These are phyloP conservation scores for Luffia ferchaultella DNA, from an alignment of 2,888 invertebrate species.

Conservation along the genomic window DNA sequence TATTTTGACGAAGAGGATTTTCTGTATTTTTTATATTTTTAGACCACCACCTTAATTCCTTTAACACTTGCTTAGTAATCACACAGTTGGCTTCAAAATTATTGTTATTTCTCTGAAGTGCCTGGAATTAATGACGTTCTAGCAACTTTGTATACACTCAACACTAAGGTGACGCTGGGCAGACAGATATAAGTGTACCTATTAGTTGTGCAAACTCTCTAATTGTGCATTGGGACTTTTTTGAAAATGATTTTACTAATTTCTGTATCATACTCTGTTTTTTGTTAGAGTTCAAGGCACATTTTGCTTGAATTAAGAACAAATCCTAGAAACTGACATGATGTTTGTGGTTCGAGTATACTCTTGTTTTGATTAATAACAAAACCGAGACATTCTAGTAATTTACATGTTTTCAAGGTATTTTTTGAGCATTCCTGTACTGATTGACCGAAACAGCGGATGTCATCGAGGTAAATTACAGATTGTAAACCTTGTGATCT, in stretches of 20 bases:
- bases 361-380: no score
- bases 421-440: no score
- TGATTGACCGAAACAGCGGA: no score
- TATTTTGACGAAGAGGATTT: not conserved
- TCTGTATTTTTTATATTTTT: not conserved
- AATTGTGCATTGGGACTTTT: slow-evolving; percentile 2
- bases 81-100: slow-evolving; percentile 4
- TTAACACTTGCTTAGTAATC: not conserved
- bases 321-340: not conserved
- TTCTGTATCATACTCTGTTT: slow-evolving; percentile 1
- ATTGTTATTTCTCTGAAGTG: slow-evolving; percentile 1
- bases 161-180: slow-evolving; percentile 1
- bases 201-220: slow-evolving; percentile 4
- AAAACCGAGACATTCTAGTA: no score
- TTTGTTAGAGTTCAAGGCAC: not conserved
- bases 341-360: no score
- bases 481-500: no score
- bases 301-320: slow-evolving; percentile 3
- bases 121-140: slow-evolving; percentile 3
- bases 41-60: not conserved
- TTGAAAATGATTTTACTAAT: not conserved
- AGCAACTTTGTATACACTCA: slow-evolving; percentile 5
- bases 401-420: no score
- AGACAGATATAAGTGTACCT: slow-evolving; percentile 1
- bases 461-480: no score